Evolutionary conservation across 1,140 invertebrate species (phyloP).

Genomic region (Drosophila sturtevanti): DNA sequence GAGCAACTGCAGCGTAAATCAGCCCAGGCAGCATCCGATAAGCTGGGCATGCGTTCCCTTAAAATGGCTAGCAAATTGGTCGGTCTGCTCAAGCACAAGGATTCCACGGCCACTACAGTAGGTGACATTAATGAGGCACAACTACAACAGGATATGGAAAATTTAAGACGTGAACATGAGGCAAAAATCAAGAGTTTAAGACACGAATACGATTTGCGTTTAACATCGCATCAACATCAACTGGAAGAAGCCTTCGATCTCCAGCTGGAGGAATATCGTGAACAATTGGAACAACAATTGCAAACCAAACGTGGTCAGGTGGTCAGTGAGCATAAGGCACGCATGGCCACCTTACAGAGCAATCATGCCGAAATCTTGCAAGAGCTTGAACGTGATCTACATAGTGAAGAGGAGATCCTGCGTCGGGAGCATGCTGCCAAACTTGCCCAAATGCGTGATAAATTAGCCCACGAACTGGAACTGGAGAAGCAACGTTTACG

Average conservation of each 20-base stretch:
- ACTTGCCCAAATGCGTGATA: slow-evolving; percentile 85
- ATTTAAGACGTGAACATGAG: slow-evolving; percentile 81
- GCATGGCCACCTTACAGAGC: slow-evolving; percentile 83
- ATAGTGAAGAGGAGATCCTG: slow-evolving; percentile 85
- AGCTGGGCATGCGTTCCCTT: slow-evolving; percentile 42
- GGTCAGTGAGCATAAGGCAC: slow-evolving; percentile 83
- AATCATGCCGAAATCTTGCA: slow-evolving; percentile 84
- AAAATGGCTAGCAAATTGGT: slow-evolving; percentile 66
- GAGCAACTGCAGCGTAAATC: slow-evolving; percentile 73
- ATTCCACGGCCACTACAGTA: neutral
- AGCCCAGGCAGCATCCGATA: slow-evolving; percentile 30
- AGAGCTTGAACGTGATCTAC: slow-evolving; percentile 86
- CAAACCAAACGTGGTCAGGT: slow-evolving; percentile 83
- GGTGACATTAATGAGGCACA: slow-evolving; percentile 39
- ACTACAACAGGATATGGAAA: slow-evolving; percentile 73
- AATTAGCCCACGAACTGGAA: slow-evolving; percentile 86
- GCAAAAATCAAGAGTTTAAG: slow-evolving; percentile 82
- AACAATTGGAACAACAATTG: slow-evolving; percentile 80
- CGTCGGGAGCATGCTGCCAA: slow-evolving; percentile 87
- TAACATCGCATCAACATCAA: slow-evolving; percentile 84
- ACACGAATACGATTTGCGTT: slow-evolving; percentile 83
- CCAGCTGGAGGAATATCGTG: slow-evolving; percentile 66
- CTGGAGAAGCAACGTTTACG: slow-evolving; percentile 83
- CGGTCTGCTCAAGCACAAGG: slow-evolving; percentile 55
- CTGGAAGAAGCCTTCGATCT: slow-evolving; percentile 84